phyloP scores from a whole-genome alignment of 2,888 invertebrate species.

The Baccha elongata region DNA sequence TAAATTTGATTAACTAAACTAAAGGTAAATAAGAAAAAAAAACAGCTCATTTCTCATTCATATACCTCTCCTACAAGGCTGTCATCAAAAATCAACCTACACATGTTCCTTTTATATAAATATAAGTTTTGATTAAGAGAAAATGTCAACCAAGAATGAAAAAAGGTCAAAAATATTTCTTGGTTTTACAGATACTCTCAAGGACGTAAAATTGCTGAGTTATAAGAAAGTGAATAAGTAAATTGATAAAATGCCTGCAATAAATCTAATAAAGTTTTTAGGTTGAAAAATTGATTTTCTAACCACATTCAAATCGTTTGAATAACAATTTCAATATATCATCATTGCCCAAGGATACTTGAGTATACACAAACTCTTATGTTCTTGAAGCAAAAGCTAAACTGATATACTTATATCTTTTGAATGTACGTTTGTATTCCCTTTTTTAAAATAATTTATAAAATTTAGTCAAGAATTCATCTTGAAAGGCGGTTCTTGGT shows the following conservation, averaged over 20 bases:
- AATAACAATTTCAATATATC: slow-evolving; percentile 39
- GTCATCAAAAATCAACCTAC: not conserved
- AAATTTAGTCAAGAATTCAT: no score
- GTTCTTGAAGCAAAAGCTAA: slow-evolving; percentile 24
- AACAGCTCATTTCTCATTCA: not conserved
- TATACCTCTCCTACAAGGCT: not conserved
- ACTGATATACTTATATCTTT: slow-evolving; percentile 32
- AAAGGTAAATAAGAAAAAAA: slow-evolving; percentile 3
- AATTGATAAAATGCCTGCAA: not conserved
- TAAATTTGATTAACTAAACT: slow-evolving; percentile 33
- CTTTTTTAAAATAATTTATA: not conserved
- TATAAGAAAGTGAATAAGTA: not conserved
- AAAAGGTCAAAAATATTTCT: slow-evolving; percentile 18
- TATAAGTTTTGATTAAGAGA: slow-evolving; percentile 21
- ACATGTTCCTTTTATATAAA: slow-evolving; percentile 17
- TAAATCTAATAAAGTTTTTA: slow-evolving; percentile 31
- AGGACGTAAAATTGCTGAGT: slow-evolving; percentile 3
- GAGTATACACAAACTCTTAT: not conserved
- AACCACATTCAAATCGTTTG: slow-evolving; percentile 41
- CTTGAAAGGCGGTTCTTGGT: not conserved
- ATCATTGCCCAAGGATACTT: slow-evolving; percentile 25
- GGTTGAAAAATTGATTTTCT: slow-evolving; percentile 40
- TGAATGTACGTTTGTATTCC: slow-evolving; percentile 12
- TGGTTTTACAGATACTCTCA: not conserved
- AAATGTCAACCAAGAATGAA: slow-evolving; percentile 17